phyloP scores from a whole-genome alignment of 2,797 vertebrate genomes.

The Philypnodon macrostomus region DNA sequence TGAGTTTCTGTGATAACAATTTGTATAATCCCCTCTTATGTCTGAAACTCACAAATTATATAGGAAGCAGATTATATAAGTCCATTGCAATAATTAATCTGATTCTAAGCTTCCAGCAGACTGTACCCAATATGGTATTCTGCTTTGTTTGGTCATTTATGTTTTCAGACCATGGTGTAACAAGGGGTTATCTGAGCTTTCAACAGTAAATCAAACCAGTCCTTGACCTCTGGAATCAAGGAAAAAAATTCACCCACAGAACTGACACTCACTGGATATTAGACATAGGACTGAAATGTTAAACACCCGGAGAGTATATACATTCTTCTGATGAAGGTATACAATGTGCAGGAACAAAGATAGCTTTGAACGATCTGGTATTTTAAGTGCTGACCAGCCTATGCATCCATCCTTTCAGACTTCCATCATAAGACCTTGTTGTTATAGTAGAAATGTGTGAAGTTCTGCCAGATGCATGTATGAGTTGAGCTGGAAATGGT shows the following conservation, averaged over 20 bases:
- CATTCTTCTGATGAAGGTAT: no score
- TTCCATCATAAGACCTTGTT: slow-evolving; percentile 3
- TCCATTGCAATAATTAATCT: slow-evolving; percentile 29
- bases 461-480: neutral
- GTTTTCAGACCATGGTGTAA: no score
- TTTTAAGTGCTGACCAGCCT: neutral
- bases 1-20: slow-evolving; percentile 1
- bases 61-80: slow-evolving; percentile 27
- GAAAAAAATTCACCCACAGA: no score
- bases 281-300: no score
- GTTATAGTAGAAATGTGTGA: neutral
- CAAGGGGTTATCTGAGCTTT: no score
- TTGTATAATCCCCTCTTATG: slow-evolving; percentile 24
- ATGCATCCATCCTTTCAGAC: neutral
- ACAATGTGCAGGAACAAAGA: neutral
- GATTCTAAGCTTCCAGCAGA: slow-evolving; percentile 19
- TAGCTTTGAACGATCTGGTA: neutral
- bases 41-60: slow-evolving; percentile 28
- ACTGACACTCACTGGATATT: no score
- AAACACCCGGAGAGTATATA: no score
- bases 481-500: neutral
- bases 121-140: no score
- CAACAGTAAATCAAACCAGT: no score
- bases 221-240: no score
- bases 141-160: no score